Evolutionary conservation across 2,888 invertebrate genomes (phyloP).

Genomic region (Strigamia crassipes): DNA sequence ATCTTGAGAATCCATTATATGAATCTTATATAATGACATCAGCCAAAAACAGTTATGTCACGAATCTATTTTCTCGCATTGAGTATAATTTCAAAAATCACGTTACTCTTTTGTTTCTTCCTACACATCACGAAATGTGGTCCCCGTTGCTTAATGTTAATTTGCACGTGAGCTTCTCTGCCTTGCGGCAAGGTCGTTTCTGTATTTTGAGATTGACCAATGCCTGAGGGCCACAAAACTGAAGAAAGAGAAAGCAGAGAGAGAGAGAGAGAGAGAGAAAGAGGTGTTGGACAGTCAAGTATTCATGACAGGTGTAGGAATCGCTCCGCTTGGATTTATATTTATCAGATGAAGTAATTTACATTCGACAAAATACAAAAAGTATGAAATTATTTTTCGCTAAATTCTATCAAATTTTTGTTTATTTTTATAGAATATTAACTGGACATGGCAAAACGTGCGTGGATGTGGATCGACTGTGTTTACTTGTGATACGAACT

Average conservation of each 20-base stretch:
- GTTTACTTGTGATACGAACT: neutral
- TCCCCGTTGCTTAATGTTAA: neutral
- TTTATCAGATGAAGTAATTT: conserved; percentile 16
- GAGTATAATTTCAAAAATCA: neutral
- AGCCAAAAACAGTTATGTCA: conserved; percentile 23
- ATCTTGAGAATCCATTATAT: neutral
- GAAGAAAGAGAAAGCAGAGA: conserved; percentile 6
- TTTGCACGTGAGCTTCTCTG: conserved; percentile 33
- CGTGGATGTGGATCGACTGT: neutral
- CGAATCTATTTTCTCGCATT: conserved; percentile 1
- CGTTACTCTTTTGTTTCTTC: conserved; percentile 32
- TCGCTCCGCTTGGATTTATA: neutral
- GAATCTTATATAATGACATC: conserved; percentile 39
- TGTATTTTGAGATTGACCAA: conserved; percentile 28
- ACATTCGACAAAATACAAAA: neutral
- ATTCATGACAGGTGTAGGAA: neutral
- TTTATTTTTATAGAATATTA: neutral
- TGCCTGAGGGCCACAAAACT: conserved; percentile 3
- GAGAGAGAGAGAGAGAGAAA: neutral
- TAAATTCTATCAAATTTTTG: neutral
- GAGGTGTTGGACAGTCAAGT: conserved; percentile 7
- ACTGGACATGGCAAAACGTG: neutral
- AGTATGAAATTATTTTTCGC: neutral
- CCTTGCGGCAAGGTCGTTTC: conserved; percentile 19
- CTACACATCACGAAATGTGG: conserved; percentile 33